A percentile compares a stretch with the other conserved stretches of the same genome.
Evolutionary conservation across 2,113 vertebrate genomes (phyloP).

Genomic region (Salvelinus namaycush): DNA sequence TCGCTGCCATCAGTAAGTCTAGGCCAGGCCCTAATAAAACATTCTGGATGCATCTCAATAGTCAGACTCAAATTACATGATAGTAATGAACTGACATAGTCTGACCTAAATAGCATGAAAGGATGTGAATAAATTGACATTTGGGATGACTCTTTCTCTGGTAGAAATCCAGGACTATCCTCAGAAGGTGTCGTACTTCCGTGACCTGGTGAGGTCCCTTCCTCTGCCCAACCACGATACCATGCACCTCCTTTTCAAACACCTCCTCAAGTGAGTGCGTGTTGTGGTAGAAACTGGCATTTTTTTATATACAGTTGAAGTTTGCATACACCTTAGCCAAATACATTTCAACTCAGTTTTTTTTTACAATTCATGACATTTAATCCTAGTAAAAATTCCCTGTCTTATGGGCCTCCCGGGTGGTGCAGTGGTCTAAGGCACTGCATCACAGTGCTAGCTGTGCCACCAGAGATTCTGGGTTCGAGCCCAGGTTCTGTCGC

Average conservation of each 20-base stretch:
- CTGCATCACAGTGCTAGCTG: no score
- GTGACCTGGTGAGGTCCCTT: slow-evolving; percentile 81
- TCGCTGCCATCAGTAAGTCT: slow-evolving; percentile 87
- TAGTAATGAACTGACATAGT: background rate
- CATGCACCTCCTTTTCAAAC: slow-evolving; percentile 85
- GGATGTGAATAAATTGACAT: background rate
- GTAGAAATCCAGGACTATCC: slow-evolving; percentile 79
- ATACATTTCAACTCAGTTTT: no score
- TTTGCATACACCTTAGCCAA: no score
- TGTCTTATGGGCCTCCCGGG: no score
- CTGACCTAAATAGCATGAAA: slow-evolving; percentile 6
- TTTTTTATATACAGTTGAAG: no score
- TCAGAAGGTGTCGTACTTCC: slow-evolving; percentile 73
- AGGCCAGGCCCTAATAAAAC: background rate
- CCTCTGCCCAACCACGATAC: slow-evolving; percentile 85
- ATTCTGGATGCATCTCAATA: background rate
- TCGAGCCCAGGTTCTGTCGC: no score
- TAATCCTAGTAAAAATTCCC: no score
- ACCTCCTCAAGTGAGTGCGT: slow-evolving; percentile 82
- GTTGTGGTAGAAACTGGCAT: background rate
- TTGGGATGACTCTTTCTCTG: background rate
- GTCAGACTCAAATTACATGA: background rate
- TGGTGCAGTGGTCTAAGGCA: no score
- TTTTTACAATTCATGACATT: no score
- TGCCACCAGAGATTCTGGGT: no score